Base-by-base conservation (phyloP, 2,113 vertebrate species). In the Siniperca knerii region DNA sequence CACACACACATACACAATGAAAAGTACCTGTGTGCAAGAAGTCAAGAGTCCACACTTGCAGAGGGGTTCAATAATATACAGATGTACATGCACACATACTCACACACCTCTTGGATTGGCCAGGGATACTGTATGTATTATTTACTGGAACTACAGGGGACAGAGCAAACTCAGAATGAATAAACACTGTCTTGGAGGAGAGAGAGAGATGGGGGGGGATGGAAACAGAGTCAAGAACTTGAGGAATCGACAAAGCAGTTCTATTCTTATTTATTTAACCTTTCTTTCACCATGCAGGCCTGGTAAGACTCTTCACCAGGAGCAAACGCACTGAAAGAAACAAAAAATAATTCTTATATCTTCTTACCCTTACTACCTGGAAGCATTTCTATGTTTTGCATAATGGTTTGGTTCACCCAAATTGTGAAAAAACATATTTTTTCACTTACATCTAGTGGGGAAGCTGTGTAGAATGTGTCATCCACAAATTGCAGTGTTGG, bases 141-240 rank as follows among this genome's bases (percentile, higher is more conserved):
- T 92, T 91, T 85, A 88, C 83, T 78, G 25, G 68, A 89, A 67
- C 52, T 71, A 46, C 54, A 82, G 54, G 79, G 71, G 73, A 72
- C 71, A 73, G 78, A 55, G 29, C 55, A 74, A 74, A 72, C 52
- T 80, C 55, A 58, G 75, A 84, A 72, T 86, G 73, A 75, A 70
- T 77, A 77, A 91, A 84, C 64, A 79, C 25, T 61, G 64, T 74
- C 23, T 77, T 50, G 67, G 23, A 42, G 48, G 58, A 81, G 40
- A 52, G 52, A 54, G 75, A 46, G 16, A 65, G 40, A n/a, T 37
- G 8, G 3, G 20, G 29, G 29, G 7, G 29, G 48, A 44, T 48
- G 35, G 35, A 78, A 50, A 65, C 21, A 67, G 11, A 57, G 25
- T 55, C 6, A n/a, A 48, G 44, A 70, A 46, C 4, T 21, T n/a